Percentiles rank a stretch among this genome's conserved stretches.
phyloP scores from a whole-genome alignment of 37 sponge, comb jelly and placozoan genomes.

The Halichondria panicea region DNA sequence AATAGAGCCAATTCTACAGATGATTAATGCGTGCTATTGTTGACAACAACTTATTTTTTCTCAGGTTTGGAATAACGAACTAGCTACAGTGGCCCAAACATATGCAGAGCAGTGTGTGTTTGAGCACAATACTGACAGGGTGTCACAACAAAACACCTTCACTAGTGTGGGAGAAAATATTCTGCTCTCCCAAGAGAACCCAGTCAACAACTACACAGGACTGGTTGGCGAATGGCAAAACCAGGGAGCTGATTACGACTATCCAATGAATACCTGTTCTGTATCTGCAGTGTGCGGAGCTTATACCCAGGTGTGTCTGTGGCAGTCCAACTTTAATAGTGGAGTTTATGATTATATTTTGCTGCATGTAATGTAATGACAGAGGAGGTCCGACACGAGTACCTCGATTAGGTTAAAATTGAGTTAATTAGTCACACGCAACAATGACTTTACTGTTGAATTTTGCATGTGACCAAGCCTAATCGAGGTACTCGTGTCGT shows the following conservation, averaged over 20 bases:
- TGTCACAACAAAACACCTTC: background rate
- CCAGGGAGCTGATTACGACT: conserved; percentile 11
- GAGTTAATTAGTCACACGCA: too few relatives aligned
- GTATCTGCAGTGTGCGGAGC: conserved; percentile 21
- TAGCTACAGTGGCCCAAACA: conserved; percentile 12
- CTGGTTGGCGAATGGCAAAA: conserved; percentile 8
- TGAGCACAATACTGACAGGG: conserved; percentile 9
- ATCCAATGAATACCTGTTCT: background rate
- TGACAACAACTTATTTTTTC: too few relatives aligned
- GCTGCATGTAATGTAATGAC: too few relatives aligned
- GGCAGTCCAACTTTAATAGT: background rate
- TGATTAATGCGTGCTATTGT: too few relatives aligned
- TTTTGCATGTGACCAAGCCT: background rate
- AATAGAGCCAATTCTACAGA: too few relatives aligned
- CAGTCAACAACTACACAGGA: background rate
- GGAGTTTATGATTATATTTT: too few relatives aligned
- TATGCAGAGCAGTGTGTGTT: conserved; percentile 24
- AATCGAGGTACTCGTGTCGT: too few relatives aligned
- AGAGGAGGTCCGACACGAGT: too few relatives aligned
- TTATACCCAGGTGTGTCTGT: conserved; percentile 38
- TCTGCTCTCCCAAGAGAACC: conserved; percentile 5
- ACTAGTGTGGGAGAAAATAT: conserved; percentile 12
- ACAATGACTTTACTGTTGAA: too few relatives aligned
- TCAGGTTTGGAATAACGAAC: conserved; percentile 19
- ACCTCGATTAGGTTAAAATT: too few relatives aligned